Evolutionary conservation across 1,140 invertebrate species (phyloP).

Genomic region (Cepaea nemoralis): DNA sequence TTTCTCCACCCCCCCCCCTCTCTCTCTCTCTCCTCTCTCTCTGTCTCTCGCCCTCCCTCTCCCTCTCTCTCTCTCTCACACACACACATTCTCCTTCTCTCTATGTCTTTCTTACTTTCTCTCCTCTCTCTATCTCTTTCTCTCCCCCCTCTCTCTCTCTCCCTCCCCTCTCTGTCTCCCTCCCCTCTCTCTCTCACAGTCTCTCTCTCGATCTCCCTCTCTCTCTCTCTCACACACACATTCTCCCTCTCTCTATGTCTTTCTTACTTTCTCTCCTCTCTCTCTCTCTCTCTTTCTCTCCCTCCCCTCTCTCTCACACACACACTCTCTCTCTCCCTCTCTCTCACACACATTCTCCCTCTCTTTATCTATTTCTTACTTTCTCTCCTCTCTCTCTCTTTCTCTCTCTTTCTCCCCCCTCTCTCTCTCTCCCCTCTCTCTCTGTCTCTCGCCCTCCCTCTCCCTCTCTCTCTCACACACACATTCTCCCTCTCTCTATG

Average conservation of each 20-base stretch:
- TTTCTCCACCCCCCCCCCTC: no score
- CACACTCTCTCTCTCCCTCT: no score
- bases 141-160: background rate
- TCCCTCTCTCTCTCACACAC: no score
- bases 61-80: background rate
- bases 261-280: background rate
- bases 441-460: background rate
- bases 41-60: background rate
- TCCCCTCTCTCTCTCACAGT: no score
- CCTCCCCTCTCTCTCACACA: background rate
- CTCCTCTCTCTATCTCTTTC: background rate
- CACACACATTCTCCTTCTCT: background rate
- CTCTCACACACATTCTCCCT: background rate
- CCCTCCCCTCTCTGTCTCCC: no score
- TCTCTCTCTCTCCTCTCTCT: background rate
- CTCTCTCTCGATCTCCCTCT: no score
- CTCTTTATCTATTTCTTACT: no score
- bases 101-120: background rate
- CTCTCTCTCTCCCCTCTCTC: background rate
- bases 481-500: no score
- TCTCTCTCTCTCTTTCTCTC: slow-evolving; percentile 15
- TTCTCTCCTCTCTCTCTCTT: background rate
- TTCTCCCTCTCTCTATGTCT: no score
- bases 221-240: no score
- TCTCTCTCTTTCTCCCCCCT: background rate